These are phyloP conservation scores for Apodemia hepburni DNA, from an alignment of 2,888 invertebrate genomes.

Conservation along the genomic window DNA sequence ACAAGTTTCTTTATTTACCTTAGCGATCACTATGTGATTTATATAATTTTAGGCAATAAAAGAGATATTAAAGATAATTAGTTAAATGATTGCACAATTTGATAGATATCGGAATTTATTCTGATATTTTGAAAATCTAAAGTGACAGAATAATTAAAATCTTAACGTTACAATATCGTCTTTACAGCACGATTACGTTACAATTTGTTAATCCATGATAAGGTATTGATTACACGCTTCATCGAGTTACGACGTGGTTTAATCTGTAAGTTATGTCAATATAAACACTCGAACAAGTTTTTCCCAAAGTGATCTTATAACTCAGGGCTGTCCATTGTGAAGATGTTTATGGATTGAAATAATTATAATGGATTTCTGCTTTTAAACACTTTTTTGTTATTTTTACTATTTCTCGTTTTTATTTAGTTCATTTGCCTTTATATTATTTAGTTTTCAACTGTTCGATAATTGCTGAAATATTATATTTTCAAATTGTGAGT, in stretches of 20 bases:
- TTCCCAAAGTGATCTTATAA: conserved; percentile 28
- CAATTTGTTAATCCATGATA: conserved; percentile 14
- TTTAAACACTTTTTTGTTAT: too few relatives aligned
- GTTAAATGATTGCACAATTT: neutral
- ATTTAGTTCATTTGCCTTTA: too few relatives aligned
- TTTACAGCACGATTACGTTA: conserved; percentile 14
- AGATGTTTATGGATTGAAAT: neutral
- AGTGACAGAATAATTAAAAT: neutral
- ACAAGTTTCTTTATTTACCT: too few relatives aligned
- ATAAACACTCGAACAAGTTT: conserved; percentile 42
- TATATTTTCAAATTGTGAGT: too few relatives aligned
- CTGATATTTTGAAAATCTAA: neutral
- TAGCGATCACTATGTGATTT: too few relatives aligned
- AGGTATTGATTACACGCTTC: conserved; percentile 33
- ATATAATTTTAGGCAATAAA: too few relatives aligned
- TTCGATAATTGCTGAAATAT: too few relatives aligned
- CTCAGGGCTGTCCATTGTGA: conserved; percentile 7
- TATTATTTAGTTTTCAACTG: too few relatives aligned
- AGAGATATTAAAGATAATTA: too few relatives aligned
- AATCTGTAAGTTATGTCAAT: conserved; percentile 36
- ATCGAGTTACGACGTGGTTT: conserved; percentile 30
- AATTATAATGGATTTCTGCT: too few relatives aligned
- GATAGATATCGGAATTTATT: neutral
- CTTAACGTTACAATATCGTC: neutral
- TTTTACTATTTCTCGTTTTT: too few relatives aligned